Evolutionary conservation across 2,113 vertebrate species (phyloP), one percentile per base, ranked within the genome.

Genomic region (Callionymus lyra): DNA sequence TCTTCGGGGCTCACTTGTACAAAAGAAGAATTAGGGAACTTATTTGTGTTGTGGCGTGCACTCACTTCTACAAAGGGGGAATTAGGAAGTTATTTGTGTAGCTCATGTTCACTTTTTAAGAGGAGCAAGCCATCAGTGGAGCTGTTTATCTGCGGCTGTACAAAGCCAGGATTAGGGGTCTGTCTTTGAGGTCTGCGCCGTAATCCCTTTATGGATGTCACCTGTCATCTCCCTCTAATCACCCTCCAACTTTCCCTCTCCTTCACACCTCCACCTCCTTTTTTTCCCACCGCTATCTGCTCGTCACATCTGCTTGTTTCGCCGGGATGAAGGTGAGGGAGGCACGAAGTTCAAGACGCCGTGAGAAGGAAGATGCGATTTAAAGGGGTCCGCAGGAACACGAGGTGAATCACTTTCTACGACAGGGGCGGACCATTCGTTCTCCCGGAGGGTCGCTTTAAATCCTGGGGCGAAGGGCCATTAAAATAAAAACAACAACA

Each of bases 151-250:
- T 77, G 75, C 27, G 68, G 51, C 68, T 35, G 59, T 71, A 81
- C 81, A 82, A 82, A 81, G 79, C 64, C 63, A 50, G 82, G 83
- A 85, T 85, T 85, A 85, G 64, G 75, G 65, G 61, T 70, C 78
- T 76, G 77, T 78, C 71, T 80, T 80, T 82, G 76, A 82, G 76
- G 78, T 66, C 72, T 54, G 54, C 61, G 51, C 72, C 44, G 32
- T 84, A 84, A 82, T 84, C 83, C 81, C 77, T 82, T 79, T 76
- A 76, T 75, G 78, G 78, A 82, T 82, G 80, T 82, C 82, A 84
- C 81, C 83, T 82, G 81, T 83, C 83, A 82, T 78, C 77, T 79
- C 70, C 59, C 72, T 73, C 76, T 83, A 83, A 84, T 83, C 81
- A 76, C 77, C 73, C 72, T 72, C 72, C 74, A 74, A 78, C 74